Evolutionary conservation across 2,888 invertebrate genomes (phyloP).

Genomic region (Peribatodes rhomboidaria): DNA sequence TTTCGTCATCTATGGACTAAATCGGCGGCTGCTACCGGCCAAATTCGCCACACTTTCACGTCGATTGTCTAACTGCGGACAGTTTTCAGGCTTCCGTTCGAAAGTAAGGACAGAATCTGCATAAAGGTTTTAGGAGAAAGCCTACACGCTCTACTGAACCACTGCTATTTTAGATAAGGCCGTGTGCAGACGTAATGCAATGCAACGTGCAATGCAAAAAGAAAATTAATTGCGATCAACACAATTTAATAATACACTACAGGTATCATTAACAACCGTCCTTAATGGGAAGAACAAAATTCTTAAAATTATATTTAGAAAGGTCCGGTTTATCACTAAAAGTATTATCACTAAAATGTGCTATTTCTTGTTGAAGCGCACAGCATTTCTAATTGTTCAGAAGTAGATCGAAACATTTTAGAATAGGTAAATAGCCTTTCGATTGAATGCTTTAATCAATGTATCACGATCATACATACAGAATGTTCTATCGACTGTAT

Average conservation of each 20-base stretch:
- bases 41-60: constrained; percentile 20
- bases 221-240: not conserved
- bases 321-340: no score
- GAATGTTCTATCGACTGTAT: not conserved
- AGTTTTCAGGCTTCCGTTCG: constrained; percentile 10
- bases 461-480: no score
- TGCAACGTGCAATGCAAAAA: not conserved
- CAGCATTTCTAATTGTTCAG: no score
- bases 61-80: constrained; percentile 9
- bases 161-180: not conserved
- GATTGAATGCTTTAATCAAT: not conserved
- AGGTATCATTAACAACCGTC: no score
- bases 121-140: constrained; percentile 25
- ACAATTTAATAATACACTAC: no score
- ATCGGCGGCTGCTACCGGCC: constrained; percentile 3
- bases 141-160: constrained; percentile 14
- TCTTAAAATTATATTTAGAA: no score
- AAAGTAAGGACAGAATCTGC: constrained; percentile 20
- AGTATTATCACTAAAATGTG: no score
- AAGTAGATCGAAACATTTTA: no score
- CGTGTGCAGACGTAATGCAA: not conserved
- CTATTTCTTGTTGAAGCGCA: no score
- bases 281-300: no score
- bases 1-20: constrained; percentile 2
- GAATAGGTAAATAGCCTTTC: not conserved